phyloP scores from a whole-genome alignment of 92 coral and sea anemone genomes.

The Bergia puertoricense region DNA sequence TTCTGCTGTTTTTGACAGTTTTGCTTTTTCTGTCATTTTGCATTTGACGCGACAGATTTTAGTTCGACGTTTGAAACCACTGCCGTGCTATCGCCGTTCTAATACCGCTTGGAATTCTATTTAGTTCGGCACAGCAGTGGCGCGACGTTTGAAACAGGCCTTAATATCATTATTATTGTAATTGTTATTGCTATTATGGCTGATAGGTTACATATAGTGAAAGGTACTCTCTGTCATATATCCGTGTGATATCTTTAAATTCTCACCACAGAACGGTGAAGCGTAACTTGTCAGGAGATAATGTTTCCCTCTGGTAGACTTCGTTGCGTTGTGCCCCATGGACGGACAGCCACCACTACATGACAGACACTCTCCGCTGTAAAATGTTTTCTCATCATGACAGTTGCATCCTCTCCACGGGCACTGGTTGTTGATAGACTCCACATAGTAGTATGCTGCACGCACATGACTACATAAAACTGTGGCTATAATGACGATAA shows the following conservation, averaged over 20 bases:
- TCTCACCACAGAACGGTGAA: conserved; percentile 22
- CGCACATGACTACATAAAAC: conserved; percentile 2
- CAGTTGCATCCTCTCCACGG: conserved; percentile 20
- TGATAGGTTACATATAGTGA: not conserved
- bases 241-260: no score
- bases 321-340: not conserved
- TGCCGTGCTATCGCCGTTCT: no score
- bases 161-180: no score
- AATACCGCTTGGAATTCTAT: no score
- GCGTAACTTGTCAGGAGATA: not conserved
- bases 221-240: no score
- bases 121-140: no score
- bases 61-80: no score
- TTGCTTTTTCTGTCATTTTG: no score
- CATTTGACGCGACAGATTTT: no score
- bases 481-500: not conserved
- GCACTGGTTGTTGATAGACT: conserved; percentile 14
- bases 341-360: conserved; percentile 20
- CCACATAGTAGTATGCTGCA: not conserved
- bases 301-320: not conserved
- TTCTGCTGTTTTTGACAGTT: no score
- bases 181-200: no score
- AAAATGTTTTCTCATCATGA: not conserved
- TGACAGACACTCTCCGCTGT: conserved; percentile 11
- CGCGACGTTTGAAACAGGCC: no score